A percentile compares a stretch with the other conserved stretches of the same genome.
These are phyloP conservation scores for Thereva unica DNA, from an alignment of 2,888 invertebrate genomes.

Conservation along the genomic window DNA sequence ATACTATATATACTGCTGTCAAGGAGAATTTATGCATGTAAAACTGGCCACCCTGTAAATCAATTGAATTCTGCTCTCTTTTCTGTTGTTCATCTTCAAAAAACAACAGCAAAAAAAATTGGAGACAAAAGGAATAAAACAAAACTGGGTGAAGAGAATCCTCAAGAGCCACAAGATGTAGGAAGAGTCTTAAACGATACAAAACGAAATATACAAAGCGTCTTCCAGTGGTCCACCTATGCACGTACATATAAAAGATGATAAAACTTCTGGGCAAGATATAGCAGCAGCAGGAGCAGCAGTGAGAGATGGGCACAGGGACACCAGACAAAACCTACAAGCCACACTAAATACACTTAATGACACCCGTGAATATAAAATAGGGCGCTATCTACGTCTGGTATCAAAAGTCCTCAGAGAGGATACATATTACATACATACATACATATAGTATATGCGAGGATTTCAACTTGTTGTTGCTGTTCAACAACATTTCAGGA, in stretches of 20 bases:
- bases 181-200: too few species aligned
- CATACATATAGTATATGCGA: too few species aligned
- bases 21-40: conserved; percentile 53
- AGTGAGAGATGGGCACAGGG: not conserved
- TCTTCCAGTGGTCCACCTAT: not conserved
- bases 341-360: conserved; percentile 40
- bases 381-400: conserved; percentile 40
- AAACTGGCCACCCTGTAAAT: conserved; percentile 54
- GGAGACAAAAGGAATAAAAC: not conserved
- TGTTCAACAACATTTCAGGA: too few species aligned
- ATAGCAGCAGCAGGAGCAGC: conserved; percentile 11
- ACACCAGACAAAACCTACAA: conserved; percentile 29
- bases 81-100: conserved; percentile 12
- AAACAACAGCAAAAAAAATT: conserved; percentile 6
- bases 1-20: conserved; percentile 18
- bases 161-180: too few species aligned
- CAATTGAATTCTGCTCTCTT: conserved; percentile 45
- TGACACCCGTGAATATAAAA: conserved; percentile 41
- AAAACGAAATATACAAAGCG: too few species aligned
- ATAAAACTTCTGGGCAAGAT: conserved; percentile 9
- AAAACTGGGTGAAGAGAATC: conserved; percentile 12
- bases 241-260: conserved; percentile 10
- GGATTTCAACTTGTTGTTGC: too few species aligned
- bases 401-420: conserved; percentile 35
- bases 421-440: conserved; percentile 7